Conservation (phyloP, 2,888 invertebrate species). For the Hoplodrina blanda region DNA sequence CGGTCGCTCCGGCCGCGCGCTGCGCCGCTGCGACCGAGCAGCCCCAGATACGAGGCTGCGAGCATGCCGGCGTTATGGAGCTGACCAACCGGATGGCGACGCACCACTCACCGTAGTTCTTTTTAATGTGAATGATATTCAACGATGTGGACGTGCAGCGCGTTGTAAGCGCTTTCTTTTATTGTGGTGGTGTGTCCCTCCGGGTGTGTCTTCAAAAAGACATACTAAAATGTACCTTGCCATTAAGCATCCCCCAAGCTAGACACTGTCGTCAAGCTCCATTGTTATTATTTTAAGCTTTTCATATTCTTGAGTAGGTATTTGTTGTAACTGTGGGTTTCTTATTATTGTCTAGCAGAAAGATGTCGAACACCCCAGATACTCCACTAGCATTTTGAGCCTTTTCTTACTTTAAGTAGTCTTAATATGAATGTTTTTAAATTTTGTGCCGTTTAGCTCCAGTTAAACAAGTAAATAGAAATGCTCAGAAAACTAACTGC, state of each 20-base stretch:
- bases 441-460: slow-evolving; percentile 76
- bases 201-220: slow-evolving; percentile 78
- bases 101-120: slow-evolving; percentile 64
- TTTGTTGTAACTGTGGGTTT: slow-evolving; percentile 82
- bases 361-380: slow-evolving; percentile 70
- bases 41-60: slow-evolving; percentile 90
- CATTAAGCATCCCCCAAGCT: slow-evolving; percentile 78
- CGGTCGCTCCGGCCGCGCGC: slow-evolving; percentile 82
- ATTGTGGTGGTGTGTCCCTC: slow-evolving; percentile 74
- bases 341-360: slow-evolving; percentile 74
- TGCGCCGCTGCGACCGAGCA: slow-evolving; percentile 88
- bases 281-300: slow-evolving; percentile 82
- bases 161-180: too few relatives aligned
- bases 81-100: slow-evolving; percentile 70
- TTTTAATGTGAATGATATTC: slow-evolving; percentile 3
- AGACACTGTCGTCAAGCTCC: slow-evolving; percentile 77
- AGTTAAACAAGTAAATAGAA: slow-evolving; percentile 74
- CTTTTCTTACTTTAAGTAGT: slow-evolving; percentile 76
- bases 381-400: slow-evolving; percentile 68
- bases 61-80: slow-evolving; percentile 80
- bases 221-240: slow-evolving; percentile 79
- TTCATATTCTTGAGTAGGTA: slow-evolving; percentile 82
- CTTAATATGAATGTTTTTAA: slow-evolving; percentile 79
- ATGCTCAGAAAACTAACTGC: slow-evolving; percentile 63
- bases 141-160: slow-evolving; percentile 2